A percentile compares a stretch with the other conserved stretches of the same genome.
phyloP scores from a whole-genome alignment of 2,113 vertebrate species.

The Eptesicus fuscus region DNA sequence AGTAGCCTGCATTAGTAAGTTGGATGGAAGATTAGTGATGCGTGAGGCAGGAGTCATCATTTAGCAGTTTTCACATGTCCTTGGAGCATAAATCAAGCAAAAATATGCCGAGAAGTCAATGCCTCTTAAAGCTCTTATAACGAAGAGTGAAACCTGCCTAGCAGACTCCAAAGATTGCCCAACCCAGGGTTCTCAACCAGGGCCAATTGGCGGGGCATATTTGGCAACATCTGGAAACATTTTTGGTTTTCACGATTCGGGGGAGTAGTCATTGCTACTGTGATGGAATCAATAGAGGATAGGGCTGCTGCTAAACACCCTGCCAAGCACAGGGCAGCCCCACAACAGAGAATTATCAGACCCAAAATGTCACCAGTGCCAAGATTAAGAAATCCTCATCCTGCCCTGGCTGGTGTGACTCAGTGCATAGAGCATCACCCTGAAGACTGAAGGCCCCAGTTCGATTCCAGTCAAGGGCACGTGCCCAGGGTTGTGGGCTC shows the following conservation, averaged over 20 bases:
- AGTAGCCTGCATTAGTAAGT: background rate
- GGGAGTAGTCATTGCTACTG: background rate
- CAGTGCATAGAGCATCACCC: too few relatives aligned
- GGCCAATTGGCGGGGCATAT: background rate
- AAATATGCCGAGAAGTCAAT: background rate
- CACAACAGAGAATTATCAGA: background rate
- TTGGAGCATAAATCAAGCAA: background rate
- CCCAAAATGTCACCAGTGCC: background rate
- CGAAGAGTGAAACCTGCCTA: background rate
- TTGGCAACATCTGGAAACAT: background rate
- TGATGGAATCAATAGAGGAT: background rate
- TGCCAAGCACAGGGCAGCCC: background rate
- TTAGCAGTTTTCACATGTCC: background rate
- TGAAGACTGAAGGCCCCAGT: too few relatives aligned
- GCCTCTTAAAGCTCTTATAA: background rate
- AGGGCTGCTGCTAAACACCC: background rate
- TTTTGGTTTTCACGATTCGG: background rate
- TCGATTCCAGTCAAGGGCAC: too few relatives aligned
- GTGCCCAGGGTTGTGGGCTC: too few relatives aligned
- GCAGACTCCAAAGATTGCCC: background rate
- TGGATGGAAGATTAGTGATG: too few relatives aligned
- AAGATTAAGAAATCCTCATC: background rate
- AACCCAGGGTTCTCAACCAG: background rate
- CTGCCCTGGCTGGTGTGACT: too few relatives aligned
- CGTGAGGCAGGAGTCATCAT: background rate